phyloP scores from a whole-genome alignment of 2,113 vertebrate genomes.

The Lonchura striata region DNA sequence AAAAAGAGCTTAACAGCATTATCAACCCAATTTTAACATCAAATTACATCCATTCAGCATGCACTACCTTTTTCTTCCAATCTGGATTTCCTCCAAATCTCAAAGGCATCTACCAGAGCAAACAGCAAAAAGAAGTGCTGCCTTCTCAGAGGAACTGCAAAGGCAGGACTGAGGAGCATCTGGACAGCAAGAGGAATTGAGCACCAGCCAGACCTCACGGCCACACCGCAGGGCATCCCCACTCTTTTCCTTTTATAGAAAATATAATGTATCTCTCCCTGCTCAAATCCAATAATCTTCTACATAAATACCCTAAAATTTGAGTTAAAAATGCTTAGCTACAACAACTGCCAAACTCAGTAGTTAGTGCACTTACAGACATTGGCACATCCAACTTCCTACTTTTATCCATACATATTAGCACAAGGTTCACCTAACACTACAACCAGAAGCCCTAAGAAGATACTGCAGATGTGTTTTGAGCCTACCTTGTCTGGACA shows the following conservation, averaged over 20 bases:
- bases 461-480: not conserved
- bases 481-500: not conserved
- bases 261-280: not conserved
- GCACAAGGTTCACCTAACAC: not conserved
- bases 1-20: not conserved
- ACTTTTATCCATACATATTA: not conserved
- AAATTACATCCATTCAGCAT: not conserved
- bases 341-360: not conserved
- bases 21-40: not conserved
- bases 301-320: not conserved
- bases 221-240: not conserved
- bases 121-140: not conserved
- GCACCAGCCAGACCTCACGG: rapidly evolving
- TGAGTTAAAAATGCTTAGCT: not conserved
- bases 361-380: not conserved
- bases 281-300: not conserved
- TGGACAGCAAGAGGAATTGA: not conserved
- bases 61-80: not conserved
- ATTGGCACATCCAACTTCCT: not conserved
- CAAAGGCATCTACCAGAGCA: not conserved
- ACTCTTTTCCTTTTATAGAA: not conserved
- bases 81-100: not conserved
- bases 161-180: not conserved
- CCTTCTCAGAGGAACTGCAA: not conserved
- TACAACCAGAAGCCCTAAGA: not conserved